Base-by-base conservation (phyloP, 2,113 vertebrate genomes). In the Melanocharis versteri region DNA sequence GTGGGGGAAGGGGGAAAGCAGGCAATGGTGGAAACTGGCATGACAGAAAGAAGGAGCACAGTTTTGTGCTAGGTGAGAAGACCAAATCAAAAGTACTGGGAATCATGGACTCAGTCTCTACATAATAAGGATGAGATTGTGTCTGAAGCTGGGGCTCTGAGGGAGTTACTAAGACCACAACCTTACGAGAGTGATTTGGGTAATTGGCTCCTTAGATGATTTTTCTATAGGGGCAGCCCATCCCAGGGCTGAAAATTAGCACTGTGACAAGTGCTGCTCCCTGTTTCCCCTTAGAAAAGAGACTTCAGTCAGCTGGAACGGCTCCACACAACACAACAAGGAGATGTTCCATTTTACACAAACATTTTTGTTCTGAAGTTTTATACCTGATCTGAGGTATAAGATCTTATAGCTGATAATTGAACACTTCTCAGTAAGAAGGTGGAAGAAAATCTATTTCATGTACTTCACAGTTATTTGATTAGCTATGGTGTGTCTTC, bases 361-460 rank as follows among this genome's bases (percentile, higher is more conserved):
- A 69, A 60, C 8, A 48, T 33, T 77, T 90, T 65, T 80, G 66
- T 47, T 92, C 73, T 92, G 37, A 95, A 92, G 68, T 86, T 83
- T 83, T 73, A 73, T 23, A 80, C 62, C 51, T 93, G 68, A 88
- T 73, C 71, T 95, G 58, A 93, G 83, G 48, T 33, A 71, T 13
- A 71, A 92, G 89, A 89, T 89, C 83, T 95, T 89, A 89, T 3
- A 93, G 56, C 76, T 95, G 93, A 91, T 96, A 96, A 95, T 95
- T 96, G 89, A 91, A 92, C 72, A 76, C 83, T 87, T 95, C 57
- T 78, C 40, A 42, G 78, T 30, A 60, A 86, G 58, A 89, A 89
- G 39, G 83, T 79, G 35, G 50, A 73, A 92, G 87, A 94, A 89
- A 73, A 1, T 48, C 48, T 87, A 72, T 93, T 97, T 97, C 81